Evolutionary conservation across 2,888 invertebrate genomes (phyloP).

Genomic region (Nineta flava): DNA sequence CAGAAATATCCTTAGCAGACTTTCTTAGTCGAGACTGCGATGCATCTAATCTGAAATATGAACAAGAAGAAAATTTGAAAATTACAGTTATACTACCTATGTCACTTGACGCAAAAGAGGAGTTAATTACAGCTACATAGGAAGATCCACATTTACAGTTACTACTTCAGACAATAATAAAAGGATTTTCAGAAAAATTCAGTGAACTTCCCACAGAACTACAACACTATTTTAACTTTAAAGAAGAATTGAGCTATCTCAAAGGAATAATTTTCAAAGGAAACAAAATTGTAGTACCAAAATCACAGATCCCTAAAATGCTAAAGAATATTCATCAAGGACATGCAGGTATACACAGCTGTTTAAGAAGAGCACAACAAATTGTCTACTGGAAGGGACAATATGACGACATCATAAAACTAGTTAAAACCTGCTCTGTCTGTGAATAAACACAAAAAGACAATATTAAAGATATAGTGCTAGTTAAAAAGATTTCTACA

Average conservation of each 20-base stretch:
- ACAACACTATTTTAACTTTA: neutral
- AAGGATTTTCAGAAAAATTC: neutral
- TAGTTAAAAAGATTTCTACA: neutral
- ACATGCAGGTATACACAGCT: neutral
- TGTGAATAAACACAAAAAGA: neutral
- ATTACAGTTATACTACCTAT: neutral
- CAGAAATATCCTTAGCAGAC: neutral
- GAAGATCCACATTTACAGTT: neutral
- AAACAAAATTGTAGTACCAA: too few species aligned
- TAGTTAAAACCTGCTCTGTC: neutral
- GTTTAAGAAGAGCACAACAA: neutral
- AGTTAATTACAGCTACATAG: too few species aligned
- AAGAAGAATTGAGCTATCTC: too few species aligned
- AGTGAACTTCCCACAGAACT: neutral
- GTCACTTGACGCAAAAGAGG: too few species aligned
- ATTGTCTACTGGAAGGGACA: neutral
- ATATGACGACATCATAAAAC: neutral
- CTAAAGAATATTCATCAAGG: neutral
- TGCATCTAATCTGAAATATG: neutral
- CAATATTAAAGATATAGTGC: neutral
- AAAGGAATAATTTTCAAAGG: too few species aligned
- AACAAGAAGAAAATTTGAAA: neutral
- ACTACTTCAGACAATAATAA: neutral
- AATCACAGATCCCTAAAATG: too few species aligned
- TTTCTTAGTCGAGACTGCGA: neutral